Evolutionary conservation across 23 tunicate genomes (phyloP), one percentile per base, ranked within the genome.

Genomic region (Clavelina lepadiformis): DNA sequence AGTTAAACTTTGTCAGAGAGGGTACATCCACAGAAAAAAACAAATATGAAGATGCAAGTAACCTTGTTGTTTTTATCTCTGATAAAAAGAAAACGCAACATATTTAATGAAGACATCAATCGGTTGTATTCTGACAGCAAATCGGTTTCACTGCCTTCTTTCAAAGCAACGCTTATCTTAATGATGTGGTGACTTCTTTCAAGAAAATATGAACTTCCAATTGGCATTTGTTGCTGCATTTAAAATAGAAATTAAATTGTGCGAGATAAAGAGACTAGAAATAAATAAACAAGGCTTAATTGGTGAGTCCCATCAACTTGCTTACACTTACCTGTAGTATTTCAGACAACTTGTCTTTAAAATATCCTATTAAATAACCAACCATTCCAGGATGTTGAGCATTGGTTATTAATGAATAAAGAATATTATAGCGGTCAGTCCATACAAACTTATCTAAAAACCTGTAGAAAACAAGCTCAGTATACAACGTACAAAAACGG

Each of bases 101-200:
- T 58, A 52, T 84, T 84, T 0, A 84, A 69, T 8, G 83, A 52
- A 37, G 82, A 50, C 79, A 84, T 76, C 0, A 84, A 31, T 11
- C 56, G 38, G 47, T 84, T 83, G 49, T 70, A 69, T 29, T 84
- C 78, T 13, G 66, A 38, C 6, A 84, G 74, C 5, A 84, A 44
- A 76, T 84, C 93, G 5, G 93, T 76, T n/a, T 84, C 93, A 15
- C 79, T 45, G 36, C 83, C 83, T 18, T 69, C 49, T 0, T 78
- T 74, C n/a, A 84, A 59, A 33, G n/a, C n/a, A n/a, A n/a, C n/a
- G n/a, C n/a, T n/a, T n/a, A n/a, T n/a, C n/a, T n/a, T n/a, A n/a
- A n/a, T n/a, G n/a, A n/a, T n/a, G n/a, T n/a, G n/a, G n/a, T n/a
- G n/a, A n/a, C n/a, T n/a, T n/a, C n/a, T n/a, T n/a, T n/a, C n/a